A percentile compares a stretch with the other conserved stretches of the same genome.
These are phyloP conservation scores for Glyphotaelius pellucidus DNA, from an alignment of 2,888 invertebrate genomes.

Conservation along the genomic window DNA sequence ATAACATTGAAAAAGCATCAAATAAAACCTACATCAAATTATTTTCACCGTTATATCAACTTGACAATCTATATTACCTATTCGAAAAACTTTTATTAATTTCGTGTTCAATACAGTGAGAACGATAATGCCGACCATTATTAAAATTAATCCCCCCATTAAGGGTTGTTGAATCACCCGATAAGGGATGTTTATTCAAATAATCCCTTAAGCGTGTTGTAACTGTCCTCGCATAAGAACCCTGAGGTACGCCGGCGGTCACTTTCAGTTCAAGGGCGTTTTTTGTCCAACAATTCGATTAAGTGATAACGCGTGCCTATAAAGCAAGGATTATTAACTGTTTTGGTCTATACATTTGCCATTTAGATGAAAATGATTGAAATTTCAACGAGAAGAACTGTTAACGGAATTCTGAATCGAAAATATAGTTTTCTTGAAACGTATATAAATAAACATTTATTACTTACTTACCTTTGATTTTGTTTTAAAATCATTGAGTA, in stretches of 20 bases:
- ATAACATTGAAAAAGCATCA: neutral
- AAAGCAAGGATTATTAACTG: neutral
- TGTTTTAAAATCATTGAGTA: too few relatives aligned
- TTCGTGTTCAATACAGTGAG: neutral
- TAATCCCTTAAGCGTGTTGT: slow-evolving; percentile 27
- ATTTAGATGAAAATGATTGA: neutral
- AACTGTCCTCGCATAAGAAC: neutral
- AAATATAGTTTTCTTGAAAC: too few relatives aligned
- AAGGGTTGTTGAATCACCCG: neutral
- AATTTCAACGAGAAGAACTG: too few relatives aligned
- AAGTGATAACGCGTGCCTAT: neutral
- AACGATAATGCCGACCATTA: slow-evolving; percentile 5
- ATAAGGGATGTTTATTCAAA: slow-evolving; percentile 42
- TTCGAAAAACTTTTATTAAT: slow-evolving; percentile 5
- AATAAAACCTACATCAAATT: neutral
- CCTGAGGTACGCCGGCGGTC: neutral
- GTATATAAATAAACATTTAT: too few relatives aligned
- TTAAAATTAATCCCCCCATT: slow-evolving; percentile 19
- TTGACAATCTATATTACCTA: neutral
- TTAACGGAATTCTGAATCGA: neutral
- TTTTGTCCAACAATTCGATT: neutral
- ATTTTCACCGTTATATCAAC: neutral
- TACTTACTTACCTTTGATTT: too few relatives aligned
- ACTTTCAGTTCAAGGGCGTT: neutral
- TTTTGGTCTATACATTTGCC: neutral